Conservation (phyloP, 2,888 invertebrate species). For the Lissocephala sabroskyi region DNA sequence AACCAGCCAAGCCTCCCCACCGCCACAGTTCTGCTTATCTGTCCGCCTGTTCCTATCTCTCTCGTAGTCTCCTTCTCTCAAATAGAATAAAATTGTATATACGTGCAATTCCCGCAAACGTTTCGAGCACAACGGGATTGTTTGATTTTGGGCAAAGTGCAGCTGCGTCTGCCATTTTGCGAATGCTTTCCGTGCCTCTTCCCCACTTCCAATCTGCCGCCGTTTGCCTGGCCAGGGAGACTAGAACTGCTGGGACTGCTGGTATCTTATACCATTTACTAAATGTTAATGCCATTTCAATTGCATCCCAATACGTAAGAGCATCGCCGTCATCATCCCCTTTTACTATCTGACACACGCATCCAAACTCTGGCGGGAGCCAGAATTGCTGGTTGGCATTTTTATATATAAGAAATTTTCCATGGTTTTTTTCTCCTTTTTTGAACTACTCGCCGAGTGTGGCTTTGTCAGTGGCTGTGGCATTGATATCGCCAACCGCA, state of each 20-base stretch:
- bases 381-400: no score
- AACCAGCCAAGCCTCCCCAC: no score
- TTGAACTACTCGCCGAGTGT: no score
- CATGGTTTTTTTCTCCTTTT: no score
- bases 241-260: conserved; percentile 17
- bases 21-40: no score
- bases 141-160: conserved; percentile 55
- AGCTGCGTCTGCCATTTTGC: conserved; percentile 45
- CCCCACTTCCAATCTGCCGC: not conserved
- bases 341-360: no score
- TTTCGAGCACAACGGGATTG: conserved; percentile 34
- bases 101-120: conserved; percentile 42
- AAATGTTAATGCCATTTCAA: conserved; percentile 63
- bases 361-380: no score
- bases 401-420: no score
- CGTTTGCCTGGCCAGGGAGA: no score
- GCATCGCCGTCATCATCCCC: not conserved
- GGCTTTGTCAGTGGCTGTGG: conserved; percentile 37
- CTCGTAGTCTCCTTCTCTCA: no score
- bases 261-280: conserved; percentile 32
- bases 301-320: conserved; percentile 31
- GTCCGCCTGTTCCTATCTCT: no score
- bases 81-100: conserved; percentile 9
- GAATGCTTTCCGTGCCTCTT: no score
- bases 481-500: conserved; percentile 19